These are phyloP conservation scores for Brachionus koreanus DNA, from an alignment of 1,140 invertebrate species.

Conservation along the genomic window DNA sequence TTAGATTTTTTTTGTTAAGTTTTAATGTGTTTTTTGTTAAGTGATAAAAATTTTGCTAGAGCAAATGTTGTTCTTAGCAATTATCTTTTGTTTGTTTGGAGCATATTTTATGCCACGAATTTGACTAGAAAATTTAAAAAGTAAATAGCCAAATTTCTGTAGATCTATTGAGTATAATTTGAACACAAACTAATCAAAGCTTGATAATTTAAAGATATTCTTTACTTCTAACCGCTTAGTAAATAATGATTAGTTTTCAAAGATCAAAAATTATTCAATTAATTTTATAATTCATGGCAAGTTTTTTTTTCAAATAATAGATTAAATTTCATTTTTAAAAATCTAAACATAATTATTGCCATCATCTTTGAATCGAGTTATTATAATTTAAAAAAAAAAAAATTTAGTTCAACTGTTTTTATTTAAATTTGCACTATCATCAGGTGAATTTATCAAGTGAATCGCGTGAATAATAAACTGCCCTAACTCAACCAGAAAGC, in stretches of 20 bases:
- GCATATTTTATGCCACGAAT: background rate
- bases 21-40: background rate
- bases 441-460: background rate
- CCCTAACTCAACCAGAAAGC: too few relatives aligned
- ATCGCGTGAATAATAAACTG: background rate
- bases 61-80: background rate
- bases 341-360: slow-evolving; percentile 2
- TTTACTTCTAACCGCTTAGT: background rate
- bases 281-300: background rate
- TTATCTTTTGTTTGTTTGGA: background rate
- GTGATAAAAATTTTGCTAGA: too few relatives aligned
- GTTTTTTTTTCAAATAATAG: background rate
- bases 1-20: background rate
- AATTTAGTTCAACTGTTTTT: background rate
- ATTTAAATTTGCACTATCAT: background rate
- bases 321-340: background rate
- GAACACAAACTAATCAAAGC: background rate
- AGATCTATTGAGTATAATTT: background rate
- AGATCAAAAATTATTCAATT: background rate
- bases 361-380: background rate
- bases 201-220: background rate
- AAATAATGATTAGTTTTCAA: background rate
- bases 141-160: background rate
- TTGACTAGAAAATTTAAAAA: background rate
- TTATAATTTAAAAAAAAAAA: too few relatives aligned